phyloP scores from a whole-genome alignment of 2,888 invertebrate genomes.

The Drosophila affinis region DNA sequence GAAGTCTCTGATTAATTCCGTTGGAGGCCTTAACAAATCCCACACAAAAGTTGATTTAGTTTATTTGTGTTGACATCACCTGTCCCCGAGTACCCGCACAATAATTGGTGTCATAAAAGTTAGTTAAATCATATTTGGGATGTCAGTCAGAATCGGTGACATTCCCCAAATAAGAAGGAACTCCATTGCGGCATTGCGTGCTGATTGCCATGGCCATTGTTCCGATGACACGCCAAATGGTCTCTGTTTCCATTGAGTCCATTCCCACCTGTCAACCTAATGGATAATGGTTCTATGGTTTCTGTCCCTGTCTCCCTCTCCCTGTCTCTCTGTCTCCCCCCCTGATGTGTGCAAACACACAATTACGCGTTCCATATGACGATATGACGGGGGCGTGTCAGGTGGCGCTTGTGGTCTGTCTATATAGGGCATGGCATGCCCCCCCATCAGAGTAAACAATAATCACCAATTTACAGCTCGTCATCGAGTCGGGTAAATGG shows the following conservation, averaged over 20 bases:
- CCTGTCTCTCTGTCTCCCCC: background rate
- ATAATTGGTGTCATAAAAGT: constrained; percentile 77
- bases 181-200: constrained; percentile 48
- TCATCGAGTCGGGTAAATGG: constrained; percentile 22
- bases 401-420: constrained; percentile 25
- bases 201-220: constrained; percentile 60
- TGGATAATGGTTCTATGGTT: constrained; percentile 19
- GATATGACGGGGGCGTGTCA: constrained; percentile 29
- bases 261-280: constrained; percentile 61
- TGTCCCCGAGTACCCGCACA: constrained; percentile 34
- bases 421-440: constrained; percentile 6
- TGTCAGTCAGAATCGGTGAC: constrained; percentile 65
- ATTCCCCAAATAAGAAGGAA: constrained; percentile 62
- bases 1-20: background rate
- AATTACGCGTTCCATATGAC: constrained; percentile 33
- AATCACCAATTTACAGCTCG: constrained; percentile 57
- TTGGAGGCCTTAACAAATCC: background rate
- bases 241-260: constrained; percentile 39
- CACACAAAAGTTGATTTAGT: background rate
- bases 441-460: constrained; percentile 19
- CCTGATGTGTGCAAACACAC: constrained; percentile 25
- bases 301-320: constrained; percentile 2
- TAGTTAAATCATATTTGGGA: constrained; percentile 65
- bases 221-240: constrained; percentile 70
- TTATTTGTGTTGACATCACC: constrained; percentile 17